These are phyloP conservation scores for Pantherophis guttatus DNA, from an alignment of 2,113 vertebrate species.

Conservation along the genomic window DNA sequence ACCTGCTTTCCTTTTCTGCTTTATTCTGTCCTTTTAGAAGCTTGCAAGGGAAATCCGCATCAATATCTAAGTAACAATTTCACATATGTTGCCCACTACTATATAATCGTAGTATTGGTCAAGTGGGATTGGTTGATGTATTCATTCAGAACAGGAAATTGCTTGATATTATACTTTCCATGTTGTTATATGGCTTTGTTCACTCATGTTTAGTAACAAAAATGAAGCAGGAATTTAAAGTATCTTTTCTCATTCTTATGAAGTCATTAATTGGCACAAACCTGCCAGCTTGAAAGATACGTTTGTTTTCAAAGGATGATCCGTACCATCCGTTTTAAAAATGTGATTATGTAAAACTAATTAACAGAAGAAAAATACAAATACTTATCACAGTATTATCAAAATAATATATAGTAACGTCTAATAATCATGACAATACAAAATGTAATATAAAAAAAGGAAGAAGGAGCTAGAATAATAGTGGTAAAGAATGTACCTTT, in stretches of 20 bases:
- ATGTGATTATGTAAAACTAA: neutral
- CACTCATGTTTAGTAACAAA: neutral
- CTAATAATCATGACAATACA: neutral
- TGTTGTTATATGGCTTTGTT: constrained; percentile 6
- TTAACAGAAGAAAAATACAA: neutral
- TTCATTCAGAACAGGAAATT: constrained; percentile 28
- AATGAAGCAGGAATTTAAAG: constrained; percentile 19
- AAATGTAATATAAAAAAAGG: neutral
- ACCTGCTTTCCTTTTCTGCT: constrained; percentile 32
- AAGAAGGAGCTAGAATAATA: neutral
- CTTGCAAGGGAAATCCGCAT: constrained; percentile 52
- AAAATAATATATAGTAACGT: neutral
- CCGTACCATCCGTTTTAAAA: neutral
- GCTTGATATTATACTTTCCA: neutral
- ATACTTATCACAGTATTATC: neutral
- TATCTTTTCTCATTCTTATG: neutral
- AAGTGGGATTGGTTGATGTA: constrained; percentile 19
- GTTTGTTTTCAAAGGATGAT: neutral
- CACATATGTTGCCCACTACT: constrained; percentile 9
- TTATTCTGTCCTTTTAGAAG: constrained; percentile 53
- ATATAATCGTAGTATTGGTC: constrained; percentile 39
- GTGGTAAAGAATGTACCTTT: neutral
- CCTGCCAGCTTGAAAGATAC: neutral
- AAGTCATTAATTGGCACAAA: neutral
- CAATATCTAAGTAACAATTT: constrained; percentile 30